Conservation (phyloP, 64 coral and sea anemone genomes). For the Astreopora myriophthalma region DNA sequence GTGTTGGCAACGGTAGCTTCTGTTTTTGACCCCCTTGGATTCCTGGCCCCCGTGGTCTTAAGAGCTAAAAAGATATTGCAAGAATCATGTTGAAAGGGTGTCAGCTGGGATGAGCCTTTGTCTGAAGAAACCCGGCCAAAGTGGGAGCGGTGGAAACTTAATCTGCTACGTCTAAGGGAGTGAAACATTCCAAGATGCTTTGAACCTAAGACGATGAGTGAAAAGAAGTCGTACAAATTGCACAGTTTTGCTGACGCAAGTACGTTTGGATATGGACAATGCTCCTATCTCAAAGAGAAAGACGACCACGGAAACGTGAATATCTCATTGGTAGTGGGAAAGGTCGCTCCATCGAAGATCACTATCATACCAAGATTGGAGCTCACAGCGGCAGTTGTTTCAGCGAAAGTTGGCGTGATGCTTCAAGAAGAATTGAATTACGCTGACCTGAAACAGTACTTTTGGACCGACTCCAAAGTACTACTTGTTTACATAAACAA, state of each 20-base stretch:
- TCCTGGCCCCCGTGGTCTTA: background rate
- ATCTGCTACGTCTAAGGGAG: background rate
- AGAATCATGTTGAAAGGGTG: background rate
- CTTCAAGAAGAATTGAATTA: background rate
- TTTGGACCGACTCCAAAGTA: background rate
- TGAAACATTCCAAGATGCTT: constrained; percentile 4
- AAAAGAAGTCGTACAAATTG: background rate
- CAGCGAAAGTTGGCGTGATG: background rate
- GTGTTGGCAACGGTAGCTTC: background rate
- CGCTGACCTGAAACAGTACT: background rate
- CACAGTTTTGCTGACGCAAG: background rate
- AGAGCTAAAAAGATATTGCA: constrained; percentile 8
- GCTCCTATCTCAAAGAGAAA: background rate
- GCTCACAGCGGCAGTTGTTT: background rate
- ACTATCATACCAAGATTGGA: background rate
- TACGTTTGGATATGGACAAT: background rate
- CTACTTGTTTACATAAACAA: background rate
- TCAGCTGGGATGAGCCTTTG: background rate
- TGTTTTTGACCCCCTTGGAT: constrained; percentile 24
- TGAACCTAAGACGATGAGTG: background rate
- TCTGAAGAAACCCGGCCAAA: background rate
- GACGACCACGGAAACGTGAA: background rate
- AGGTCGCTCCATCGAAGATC: background rate
- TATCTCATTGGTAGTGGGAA: background rate
- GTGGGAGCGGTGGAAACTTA: background rate